Evolutionary conservation across 1,140 invertebrate species (phyloP).

Genomic region (Sycobia sp.): DNA sequence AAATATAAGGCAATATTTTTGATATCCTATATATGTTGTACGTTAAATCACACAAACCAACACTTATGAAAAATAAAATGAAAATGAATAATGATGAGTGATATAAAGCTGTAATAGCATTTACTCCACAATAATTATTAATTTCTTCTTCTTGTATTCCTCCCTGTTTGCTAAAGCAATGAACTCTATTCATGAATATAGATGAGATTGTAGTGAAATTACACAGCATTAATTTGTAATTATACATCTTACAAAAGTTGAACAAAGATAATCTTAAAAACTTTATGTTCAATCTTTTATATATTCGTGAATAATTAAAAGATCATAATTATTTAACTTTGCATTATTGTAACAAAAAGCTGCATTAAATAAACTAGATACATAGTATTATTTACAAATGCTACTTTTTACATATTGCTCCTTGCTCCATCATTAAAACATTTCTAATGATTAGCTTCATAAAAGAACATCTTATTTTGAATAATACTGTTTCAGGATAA

Average conservation of each 20-base stretch:
- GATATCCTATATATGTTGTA: constrained; percentile 6
- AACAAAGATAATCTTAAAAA: not conserved
- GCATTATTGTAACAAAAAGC: constrained; percentile 1
- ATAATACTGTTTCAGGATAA: no score
- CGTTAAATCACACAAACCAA: constrained; percentile 20
- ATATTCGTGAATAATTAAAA: constrained; percentile 5
- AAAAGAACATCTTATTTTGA: constrained; percentile 18
- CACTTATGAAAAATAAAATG: constrained; percentile 14
- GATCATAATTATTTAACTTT: not conserved
- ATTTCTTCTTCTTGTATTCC: not conserved
- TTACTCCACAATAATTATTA: constrained; percentile 9
- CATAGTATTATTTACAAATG: constrained; percentile 18
- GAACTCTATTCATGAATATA: constrained; percentile 9
- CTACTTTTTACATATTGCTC: constrained; percentile 1
- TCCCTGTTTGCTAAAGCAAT: constrained; percentile 12
- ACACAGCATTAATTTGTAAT: no score
- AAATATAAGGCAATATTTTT: not conserved
- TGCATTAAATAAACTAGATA: constrained; percentile 17
- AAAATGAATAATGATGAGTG: not conserved
- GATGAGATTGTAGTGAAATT: constrained; percentile 5
- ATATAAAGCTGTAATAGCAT: constrained; percentile 10
- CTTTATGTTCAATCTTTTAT: not conserved
- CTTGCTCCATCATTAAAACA: not conserved
- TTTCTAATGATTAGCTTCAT: not conserved
- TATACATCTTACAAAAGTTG: not conserved